Base-by-base conservation (phyloP, 2,113 vertebrate genomes). In the Microcebus jonahi region DNA sequence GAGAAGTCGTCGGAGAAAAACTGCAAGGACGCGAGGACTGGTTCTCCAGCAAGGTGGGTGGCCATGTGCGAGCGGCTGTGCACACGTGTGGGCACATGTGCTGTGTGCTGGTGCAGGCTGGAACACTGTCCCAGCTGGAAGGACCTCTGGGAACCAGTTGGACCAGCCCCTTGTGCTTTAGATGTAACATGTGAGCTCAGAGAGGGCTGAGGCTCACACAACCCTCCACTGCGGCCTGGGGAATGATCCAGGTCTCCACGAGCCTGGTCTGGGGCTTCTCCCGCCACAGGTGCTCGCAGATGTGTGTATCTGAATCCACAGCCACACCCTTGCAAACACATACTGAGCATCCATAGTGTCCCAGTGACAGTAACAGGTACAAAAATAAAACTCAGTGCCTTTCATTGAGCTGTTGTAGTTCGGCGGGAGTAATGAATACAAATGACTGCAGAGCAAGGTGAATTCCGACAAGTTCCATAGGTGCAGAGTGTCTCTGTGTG, bases 1-100 rank as follows among this genome's bases (percentile, higher is more conserved):
- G 98, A 99, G 29, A 98, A 98, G 76, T 92, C 99, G 6, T 98
- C 98, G 0, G 88, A 98, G 94, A 99, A 98, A 97, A 99, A 99
- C 98, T 97, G 97, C 29, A 98, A 97, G 63, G 99, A 99, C 0
- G 98, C 98, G 98, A 99, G 7, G 98, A 98, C 0, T 98, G 99
- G 98, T 99, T 99, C 97, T 97, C 98, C 84, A 98, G n/a, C 61
- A 99, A 98, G 98, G 99, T 98, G 90, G 67, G 87, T 1, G 88
- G 95, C 95, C 11, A 0, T 6, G 67, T 1, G 39, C 2, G 57
- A 88, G 88, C 86, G 55, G 91, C 65, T 36, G 88, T 65, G 93
- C 63, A 15, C 79, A 6, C 1, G 0, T 45, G 94, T 87, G 88
- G 3, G 1, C 6, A 13, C 21, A 1, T 5, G 57, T 12, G 63